These are phyloP conservation scores for Onychorhynchus coronatus DNA, from an alignment of 2,113 vertebrate genomes.

Conservation along the genomic window DNA sequence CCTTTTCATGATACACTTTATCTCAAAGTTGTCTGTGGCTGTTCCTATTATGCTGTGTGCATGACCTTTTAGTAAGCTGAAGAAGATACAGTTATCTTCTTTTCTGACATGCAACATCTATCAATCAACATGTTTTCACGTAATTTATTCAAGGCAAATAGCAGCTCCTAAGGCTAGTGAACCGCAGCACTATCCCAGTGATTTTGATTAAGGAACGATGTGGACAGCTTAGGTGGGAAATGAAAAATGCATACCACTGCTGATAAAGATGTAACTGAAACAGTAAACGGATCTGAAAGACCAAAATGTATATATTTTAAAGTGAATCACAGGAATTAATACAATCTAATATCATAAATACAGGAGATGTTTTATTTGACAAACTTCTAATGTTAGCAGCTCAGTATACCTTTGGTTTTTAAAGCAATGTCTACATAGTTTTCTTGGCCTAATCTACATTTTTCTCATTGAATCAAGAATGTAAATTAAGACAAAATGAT, in stretches of 20 bases:
- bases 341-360: conserved; percentile 68
- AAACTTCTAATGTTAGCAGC: conserved; percentile 74
- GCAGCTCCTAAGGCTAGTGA: conserved; percentile 84
- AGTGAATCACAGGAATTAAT: conserved; percentile 57
- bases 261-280: conserved; percentile 83
- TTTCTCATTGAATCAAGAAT: conserved; percentile 98
- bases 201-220: conserved; percentile 85
- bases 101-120: conserved; percentile 92
- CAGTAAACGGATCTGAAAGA: conserved; percentile 72
- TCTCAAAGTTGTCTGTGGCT: conserved; percentile 83
- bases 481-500: conserved; percentile 98
- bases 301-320: conserved; percentile 60
- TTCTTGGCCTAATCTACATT: conserved; percentile 88
- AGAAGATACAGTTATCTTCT: conserved; percentile 97
- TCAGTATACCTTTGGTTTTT: conserved; percentile 73
- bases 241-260: conserved; percentile 76
- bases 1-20: conserved; percentile 76
- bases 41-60: conserved; percentile 88
- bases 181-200: conserved; percentile 78
- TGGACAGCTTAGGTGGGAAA: conserved; percentile 81
- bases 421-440: conserved; percentile 67
- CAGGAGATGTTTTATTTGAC: conserved; percentile 59
- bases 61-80: conserved; percentile 95
- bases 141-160: conserved; percentile 90
- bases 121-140: conserved; percentile 91